Evolutionary conservation across 2,797 vertebrate species (phyloP), one percentile per base, ranked within the genome.

Genomic region (Spinus olivaceus): DNA sequence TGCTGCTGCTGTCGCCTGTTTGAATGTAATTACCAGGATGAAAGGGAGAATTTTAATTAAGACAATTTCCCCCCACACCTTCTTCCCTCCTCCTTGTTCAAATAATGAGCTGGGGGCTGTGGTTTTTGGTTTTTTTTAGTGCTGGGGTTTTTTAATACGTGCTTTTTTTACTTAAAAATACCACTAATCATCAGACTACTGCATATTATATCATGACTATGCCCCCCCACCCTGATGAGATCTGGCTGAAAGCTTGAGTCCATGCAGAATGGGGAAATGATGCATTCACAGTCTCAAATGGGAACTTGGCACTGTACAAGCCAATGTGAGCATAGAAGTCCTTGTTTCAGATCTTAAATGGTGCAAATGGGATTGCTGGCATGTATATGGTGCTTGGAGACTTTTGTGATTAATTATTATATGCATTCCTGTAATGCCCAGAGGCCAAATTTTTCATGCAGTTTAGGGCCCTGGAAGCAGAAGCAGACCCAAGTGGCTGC

Each of bases 11-110:
- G 97, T 96, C 25, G 96, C 96, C 93, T 96, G 96, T 97, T 97
- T 97, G 98, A 98, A 98, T 98, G 98, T 98, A 99, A 98, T 99
- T 98, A 98, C 97, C 96, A 89, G 98, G 98, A 98, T 98, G 98
- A 98, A 98, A 98, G 98, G 88, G 97, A 98, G 95, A 97, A 98
- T 98, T 98, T 99, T 98, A 98, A 98, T 98, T 98, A 98, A 98
- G 98, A 97, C 97, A 97, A 97, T 97, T 97, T 96, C 66, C 85
- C 96, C 92, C 91, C 94, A 81, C 85, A 96, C 92, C 90, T 95
- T 94, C 88, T 92, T 69, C 89, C 94, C 90, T 96, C 95, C 95
- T 85, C 83, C 56, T 91, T 95, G 94, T 95, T 96, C 92, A 90
- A 95, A 96, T 95, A 60, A 50, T 71, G 77, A 95, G 95, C 95